Evolutionary conservation across 2,888 invertebrate genomes (phyloP).

Genomic region (Pseudococcus longispinus): DNA sequence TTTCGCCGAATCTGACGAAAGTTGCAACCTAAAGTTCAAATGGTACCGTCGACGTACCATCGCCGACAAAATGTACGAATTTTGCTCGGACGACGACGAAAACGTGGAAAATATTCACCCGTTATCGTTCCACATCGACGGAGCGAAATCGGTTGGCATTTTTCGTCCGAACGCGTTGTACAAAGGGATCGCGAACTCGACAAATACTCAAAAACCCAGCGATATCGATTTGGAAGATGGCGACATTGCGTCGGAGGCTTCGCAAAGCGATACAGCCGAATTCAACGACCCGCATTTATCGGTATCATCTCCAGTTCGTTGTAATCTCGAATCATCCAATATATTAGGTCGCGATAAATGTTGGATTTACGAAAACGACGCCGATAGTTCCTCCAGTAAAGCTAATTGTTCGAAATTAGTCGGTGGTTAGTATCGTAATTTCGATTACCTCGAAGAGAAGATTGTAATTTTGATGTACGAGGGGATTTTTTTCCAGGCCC

Average conservation of each 20-base stretch:
- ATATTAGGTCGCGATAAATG: conserved; percentile 35
- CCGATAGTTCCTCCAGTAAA: conserved; percentile 47
- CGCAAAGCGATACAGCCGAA: conserved; percentile 41
- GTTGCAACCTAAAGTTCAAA: conserved; percentile 61
- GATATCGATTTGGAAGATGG: conserved; percentile 50
- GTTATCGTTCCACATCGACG: conserved; percentile 53
- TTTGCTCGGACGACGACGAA: conserved; percentile 75
- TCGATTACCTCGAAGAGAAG: neutral
- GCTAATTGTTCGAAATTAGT: conserved; percentile 33
- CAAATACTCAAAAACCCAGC: conserved; percentile 39
- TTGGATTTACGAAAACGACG: conserved; percentile 50
- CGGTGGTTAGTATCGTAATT: neutral
- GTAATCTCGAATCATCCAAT: conserved; percentile 40
- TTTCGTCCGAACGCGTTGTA: conserved; percentile 33
- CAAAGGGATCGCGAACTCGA: conserved; percentile 3
- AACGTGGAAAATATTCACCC: conserved; percentile 71
- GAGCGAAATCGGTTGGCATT: neutral
- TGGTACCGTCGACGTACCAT: conserved; percentile 82
- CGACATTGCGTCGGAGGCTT: conserved; percentile 36
- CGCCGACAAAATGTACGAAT: conserved; percentile 91
- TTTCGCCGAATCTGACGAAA: conserved; percentile 61
- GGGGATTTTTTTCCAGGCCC: conserved; percentile 23
- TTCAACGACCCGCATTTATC: conserved; percentile 43
- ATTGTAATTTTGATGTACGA: neutral
- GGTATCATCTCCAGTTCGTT: conserved; percentile 29